Percentiles rank a stretch among this genome's conserved stretches.
Conservation (phyloP, 2,888 invertebrate genomes). For the Catocala nupta region DNA sequence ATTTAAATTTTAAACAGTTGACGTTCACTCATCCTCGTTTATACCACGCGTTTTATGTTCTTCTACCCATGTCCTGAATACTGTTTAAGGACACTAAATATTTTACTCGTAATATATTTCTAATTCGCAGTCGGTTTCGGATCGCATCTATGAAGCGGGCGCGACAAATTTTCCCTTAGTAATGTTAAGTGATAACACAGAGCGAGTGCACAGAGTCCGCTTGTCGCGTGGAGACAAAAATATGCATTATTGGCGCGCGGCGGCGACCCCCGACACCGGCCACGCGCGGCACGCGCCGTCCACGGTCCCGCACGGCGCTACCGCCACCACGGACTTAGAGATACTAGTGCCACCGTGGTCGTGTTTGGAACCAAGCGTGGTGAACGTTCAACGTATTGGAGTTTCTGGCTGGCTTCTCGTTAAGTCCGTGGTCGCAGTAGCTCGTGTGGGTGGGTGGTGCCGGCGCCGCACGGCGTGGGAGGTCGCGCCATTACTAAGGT, state of each 20-base stretch:
- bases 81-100: background rate
- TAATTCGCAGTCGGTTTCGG: slow-evolving; percentile 64
- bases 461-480: slow-evolving; percentile 29
- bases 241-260: slow-evolving; percentile 78
- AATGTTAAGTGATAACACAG: slow-evolving; percentile 71
- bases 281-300: slow-evolving; percentile 12
- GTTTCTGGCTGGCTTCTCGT: no score
- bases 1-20: no score
- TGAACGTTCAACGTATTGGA: no score
- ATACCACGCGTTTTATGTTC: no score
- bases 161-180: slow-evolving; percentile 85
- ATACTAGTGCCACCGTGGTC: no score
- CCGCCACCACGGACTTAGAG: background rate
- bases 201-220: slow-evolving; percentile 53
- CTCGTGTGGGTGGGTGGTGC: no score
- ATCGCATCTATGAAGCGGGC: slow-evolving; percentile 66
- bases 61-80: background rate
- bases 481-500: slow-evolving; percentile 81
- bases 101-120: background rate
- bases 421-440: no score
- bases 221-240: slow-evolving; percentile 75
- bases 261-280: slow-evolving; percentile 42
- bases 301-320: slow-evolving; percentile 19
- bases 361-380: no score
- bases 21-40: no score